Evolutionary conservation across 2,797 vertebrate species (phyloP).

Genomic region (Florisuga fusca): DNA sequence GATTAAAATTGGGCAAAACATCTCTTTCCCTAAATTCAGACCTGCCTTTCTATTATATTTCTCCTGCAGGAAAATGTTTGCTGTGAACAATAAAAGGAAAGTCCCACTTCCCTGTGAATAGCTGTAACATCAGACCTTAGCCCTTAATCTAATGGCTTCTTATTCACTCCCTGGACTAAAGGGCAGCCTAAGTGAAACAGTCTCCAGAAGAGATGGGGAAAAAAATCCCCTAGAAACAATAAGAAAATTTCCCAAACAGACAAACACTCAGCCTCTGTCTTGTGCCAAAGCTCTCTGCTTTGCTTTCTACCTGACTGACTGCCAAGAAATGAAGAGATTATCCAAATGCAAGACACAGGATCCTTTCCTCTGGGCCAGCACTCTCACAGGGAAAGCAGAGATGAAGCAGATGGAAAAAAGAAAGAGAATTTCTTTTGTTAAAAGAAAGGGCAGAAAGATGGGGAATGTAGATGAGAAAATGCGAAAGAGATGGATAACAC

Average conservation of each 20-base stretch:
- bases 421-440: neutral
- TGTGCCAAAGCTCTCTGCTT: slow-evolving; percentile 18
- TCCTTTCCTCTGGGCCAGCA: slow-evolving; percentile 28
- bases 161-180: slow-evolving; percentile 1
- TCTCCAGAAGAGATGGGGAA: slow-evolving; percentile 1
- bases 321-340: slow-evolving; percentile 40
- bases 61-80: slow-evolving; percentile 25
- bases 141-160: slow-evolving; percentile 10
- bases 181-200: neutral
- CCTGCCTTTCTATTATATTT: slow-evolving; percentile 27
- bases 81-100: slow-evolving; percentile 66
- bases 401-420: neutral
- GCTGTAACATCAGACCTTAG: slow-evolving; percentile 41
- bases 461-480: neutral
- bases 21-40: neutral
- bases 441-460: neutral
- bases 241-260: neutral
- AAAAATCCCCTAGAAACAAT: slow-evolving; percentile 16
- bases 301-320: slow-evolving; percentile 29
- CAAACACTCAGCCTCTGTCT: neutral
- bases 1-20: slow-evolving; percentile 3
- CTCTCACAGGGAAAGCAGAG: neutral
- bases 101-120: slow-evolving; percentile 29
- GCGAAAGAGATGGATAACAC: neutral
- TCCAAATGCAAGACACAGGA: neutral